These are phyloP conservation scores for Drosophila ustulata DNA, from an alignment of 2,888 invertebrate species.

Conservation along the genomic window DNA sequence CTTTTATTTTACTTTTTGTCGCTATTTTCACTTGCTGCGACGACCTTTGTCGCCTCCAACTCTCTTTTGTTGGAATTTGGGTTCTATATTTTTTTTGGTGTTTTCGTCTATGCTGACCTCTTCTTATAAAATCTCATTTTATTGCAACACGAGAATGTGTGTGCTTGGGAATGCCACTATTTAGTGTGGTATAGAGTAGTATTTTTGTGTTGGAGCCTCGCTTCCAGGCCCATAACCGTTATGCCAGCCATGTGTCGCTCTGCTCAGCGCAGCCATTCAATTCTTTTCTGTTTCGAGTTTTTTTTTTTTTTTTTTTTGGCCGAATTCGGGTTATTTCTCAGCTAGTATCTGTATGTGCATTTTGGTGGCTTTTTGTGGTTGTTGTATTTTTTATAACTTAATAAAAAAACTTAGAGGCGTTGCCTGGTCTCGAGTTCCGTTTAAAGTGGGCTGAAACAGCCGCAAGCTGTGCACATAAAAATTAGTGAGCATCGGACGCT, in stretches of 20 bases:
- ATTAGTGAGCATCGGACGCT: conserved; percentile 55
- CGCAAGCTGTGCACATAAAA: conserved; percentile 65
- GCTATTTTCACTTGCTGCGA: conserved; percentile 65
- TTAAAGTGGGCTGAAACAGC: conserved; percentile 68
- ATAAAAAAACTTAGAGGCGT: conserved; percentile 64
- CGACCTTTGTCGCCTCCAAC: conserved; percentile 52
- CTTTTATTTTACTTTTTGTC: conserved; percentile 32
- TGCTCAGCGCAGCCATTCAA: conserved; percentile 35
- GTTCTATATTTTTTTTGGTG: conserved; percentile 2
- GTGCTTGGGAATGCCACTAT: conserved; percentile 42
- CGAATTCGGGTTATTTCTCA: conserved; percentile 46
- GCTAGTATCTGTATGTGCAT: conserved; percentile 16
- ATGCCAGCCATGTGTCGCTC: conserved; percentile 43
- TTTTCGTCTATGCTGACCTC: neutral
- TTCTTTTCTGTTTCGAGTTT: conserved; percentile 17
- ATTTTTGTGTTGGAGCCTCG: conserved; percentile 4
- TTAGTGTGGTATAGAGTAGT: neutral
- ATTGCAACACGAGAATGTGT: conserved; percentile 63
- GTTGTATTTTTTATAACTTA: conserved; percentile 72
- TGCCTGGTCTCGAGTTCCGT: conserved; percentile 65
- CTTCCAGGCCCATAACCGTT: conserved; percentile 60
- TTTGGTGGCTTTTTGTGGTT: conserved; percentile 9
- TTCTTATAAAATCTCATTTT: conserved; percentile 72
- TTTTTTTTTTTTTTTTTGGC: conserved; percentile 10
- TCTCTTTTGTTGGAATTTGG: conserved; percentile 41